phyloP scores from a whole-genome alignment of 2,113 vertebrate species.

The Cichladusa arquata region DNA sequence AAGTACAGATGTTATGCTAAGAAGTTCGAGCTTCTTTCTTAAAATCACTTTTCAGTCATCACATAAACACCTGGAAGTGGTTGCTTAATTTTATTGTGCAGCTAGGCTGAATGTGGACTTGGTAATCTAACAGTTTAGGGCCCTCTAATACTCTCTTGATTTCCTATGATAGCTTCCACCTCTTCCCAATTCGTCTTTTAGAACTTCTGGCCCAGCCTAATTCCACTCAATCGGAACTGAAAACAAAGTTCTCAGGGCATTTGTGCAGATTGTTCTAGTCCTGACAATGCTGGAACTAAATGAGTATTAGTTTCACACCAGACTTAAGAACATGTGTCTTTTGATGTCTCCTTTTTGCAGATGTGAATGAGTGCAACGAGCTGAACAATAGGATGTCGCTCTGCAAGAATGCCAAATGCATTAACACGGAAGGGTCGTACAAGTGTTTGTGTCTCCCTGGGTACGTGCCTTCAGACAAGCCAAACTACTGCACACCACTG shows the following conservation, averaged over 20 bases:
- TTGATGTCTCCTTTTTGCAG: constrained; percentile 68
- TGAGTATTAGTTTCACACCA: not conserved
- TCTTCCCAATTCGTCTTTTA: not conserved
- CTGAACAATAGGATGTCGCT: constrained; percentile 94
- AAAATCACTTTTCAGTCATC: not conserved
- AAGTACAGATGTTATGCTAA: not conserved
- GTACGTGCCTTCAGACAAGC: constrained; percentile 82
- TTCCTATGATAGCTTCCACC: not conserved
- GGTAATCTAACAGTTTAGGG: not conserved
- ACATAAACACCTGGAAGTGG: not conserved
- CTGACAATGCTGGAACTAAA: not conserved
- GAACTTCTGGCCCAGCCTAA: not conserved
- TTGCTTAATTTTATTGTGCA: not conserved
- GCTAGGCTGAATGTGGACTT: not conserved
- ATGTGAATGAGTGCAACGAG: constrained; percentile 96
- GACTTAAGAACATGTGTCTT: not conserved
- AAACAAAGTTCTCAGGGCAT: not conserved
- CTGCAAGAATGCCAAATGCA: constrained; percentile 95
- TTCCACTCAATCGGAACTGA: not conserved
- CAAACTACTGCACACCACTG: constrained; percentile 89
- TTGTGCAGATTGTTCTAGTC: not conserved
- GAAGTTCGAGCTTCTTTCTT: not conserved
- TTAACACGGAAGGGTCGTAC: constrained; percentile 94
- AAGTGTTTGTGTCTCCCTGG: constrained; percentile 92
- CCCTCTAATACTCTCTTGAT: not conserved